Conservation (phyloP, 1,140 invertebrate species). For the Drosophila sucinea region DNA sequence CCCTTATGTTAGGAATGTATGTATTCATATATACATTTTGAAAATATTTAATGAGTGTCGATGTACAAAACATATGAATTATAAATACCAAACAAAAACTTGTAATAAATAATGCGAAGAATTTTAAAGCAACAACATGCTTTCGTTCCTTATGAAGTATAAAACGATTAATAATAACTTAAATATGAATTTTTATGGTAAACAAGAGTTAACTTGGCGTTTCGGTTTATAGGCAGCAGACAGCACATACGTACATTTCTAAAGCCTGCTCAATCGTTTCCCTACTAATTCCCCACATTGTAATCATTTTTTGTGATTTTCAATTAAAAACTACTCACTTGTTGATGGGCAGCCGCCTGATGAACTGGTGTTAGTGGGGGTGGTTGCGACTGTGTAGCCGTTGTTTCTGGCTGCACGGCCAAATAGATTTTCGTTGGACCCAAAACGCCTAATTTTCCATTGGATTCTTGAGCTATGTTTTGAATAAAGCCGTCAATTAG, state of each 20-base stretch:
- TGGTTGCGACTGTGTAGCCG: slow-evolving; percentile 82
- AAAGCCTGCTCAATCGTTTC: slow-evolving; percentile 25
- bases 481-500: not conserved
- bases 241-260: slow-evolving; percentile 11
- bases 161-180: slow-evolving; percentile 50
- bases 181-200: slow-evolving; percentile 41
- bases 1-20: slow-evolving; percentile 52
- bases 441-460: slow-evolving; percentile 91
- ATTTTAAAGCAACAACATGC: slow-evolving; percentile 63
- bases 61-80: slow-evolving; percentile 46
- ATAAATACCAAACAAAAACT: slow-evolving; percentile 55
- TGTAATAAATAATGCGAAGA: slow-evolving; percentile 54
- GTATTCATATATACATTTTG: slow-evolving; percentile 36
- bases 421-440: slow-evolving; percentile 93
- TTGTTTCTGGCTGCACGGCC: slow-evolving; percentile 88
- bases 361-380: slow-evolving; percentile 84
- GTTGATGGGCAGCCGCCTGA: slow-evolving; percentile 77
- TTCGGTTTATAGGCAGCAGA: slow-evolving; percentile 29
- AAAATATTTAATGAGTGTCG: slow-evolving; percentile 18
- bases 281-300: slow-evolving; percentile 2
- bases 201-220: slow-evolving; percentile 31
- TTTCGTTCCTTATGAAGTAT: slow-evolving; percentile 29
- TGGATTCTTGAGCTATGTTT: slow-evolving; percentile 89
- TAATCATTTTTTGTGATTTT: slow-evolving; percentile 39
- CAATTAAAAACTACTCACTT: slow-evolving; percentile 83